phyloP scores from a whole-genome alignment of 2,888 invertebrate species.

The Nomada lathburiana region DNA sequence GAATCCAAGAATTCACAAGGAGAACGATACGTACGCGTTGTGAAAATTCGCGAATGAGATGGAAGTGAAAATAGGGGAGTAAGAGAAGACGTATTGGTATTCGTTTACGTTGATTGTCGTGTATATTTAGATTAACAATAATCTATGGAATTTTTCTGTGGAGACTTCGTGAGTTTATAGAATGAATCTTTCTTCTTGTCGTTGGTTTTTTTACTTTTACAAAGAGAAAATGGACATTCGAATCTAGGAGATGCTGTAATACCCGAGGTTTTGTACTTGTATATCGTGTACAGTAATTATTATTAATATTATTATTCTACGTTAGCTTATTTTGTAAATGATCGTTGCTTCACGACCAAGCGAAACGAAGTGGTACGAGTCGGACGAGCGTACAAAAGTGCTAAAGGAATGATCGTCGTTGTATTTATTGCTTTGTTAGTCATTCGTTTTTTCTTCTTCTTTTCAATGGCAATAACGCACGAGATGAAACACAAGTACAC shows the following conservation, averaged over 20 bases:
- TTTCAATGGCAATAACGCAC: slow-evolving; percentile 29
- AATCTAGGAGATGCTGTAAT: slow-evolving; percentile 33
- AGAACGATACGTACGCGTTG: slow-evolving; percentile 15
- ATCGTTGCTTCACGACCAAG: slow-evolving; percentile 51
- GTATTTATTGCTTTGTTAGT: slow-evolving; percentile 64
- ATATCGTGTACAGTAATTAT: slow-evolving; percentile 79
- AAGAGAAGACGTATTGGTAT: not conserved
- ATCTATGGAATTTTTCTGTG: slow-evolving; percentile 22
- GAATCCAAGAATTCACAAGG: slow-evolving; percentile 28
- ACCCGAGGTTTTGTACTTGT: slow-evolving; percentile 72
- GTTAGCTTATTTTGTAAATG: slow-evolving; percentile 62
- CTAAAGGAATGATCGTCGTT: slow-evolving; percentile 30
- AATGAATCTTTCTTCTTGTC: slow-evolving; percentile 14
- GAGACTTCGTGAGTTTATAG: slow-evolving; percentile 12
- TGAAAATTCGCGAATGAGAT: slow-evolving; percentile 29
- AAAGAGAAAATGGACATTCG: not conserved
- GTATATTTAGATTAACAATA: slow-evolving; percentile 29
- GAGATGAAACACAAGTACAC: slow-evolving; percentile 51
- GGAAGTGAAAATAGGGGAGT: not conserved
- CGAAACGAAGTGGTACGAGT: slow-evolving; percentile 6
- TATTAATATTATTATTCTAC: slow-evolving; percentile 70
- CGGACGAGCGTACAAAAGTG: slow-evolving; percentile 6
- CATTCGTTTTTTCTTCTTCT: slow-evolving; percentile 1
- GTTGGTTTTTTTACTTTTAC: slow-evolving; percentile 10
- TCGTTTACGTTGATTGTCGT: slow-evolving; percentile 37